Percentiles rank a stretch among this genome's conserved stretches.
Conservation (phyloP, 2,797 vertebrate species). For the Loriculus beryllinus region DNA sequence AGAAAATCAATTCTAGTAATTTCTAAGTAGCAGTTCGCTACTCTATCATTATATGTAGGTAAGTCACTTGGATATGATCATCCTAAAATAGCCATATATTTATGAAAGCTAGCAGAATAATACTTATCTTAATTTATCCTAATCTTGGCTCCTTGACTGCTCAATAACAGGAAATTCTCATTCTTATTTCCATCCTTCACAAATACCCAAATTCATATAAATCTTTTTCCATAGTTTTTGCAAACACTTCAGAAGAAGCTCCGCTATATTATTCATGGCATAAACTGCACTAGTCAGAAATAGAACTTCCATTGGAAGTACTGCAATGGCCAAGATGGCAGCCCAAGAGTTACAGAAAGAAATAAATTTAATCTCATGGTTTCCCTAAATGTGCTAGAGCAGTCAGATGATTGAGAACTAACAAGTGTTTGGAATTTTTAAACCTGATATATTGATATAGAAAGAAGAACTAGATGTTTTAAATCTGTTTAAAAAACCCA, state of each 20-base stretch:
- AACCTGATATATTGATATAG: not conserved
- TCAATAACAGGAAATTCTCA: not conserved
- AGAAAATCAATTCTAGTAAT: not conserved
- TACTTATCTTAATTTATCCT: not conserved
- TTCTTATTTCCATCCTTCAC: not conserved
- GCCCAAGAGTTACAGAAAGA: not conserved
- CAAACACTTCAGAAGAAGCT: not conserved
- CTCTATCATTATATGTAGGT: not conserved
- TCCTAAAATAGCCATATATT: not conserved
- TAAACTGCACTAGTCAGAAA: not conserved
- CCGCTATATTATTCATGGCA: not conserved
- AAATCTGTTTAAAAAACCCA: not conserved
- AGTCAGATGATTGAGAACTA: not conserved
- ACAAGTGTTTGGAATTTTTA: not conserved
- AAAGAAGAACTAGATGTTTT: not conserved
- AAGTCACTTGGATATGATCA: not conserved
- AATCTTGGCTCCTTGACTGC: not conserved
- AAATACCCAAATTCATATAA: not conserved
- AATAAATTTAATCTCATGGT: not conserved
- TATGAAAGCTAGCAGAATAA: not conserved
- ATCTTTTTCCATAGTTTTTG: not conserved
- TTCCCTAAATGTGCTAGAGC: not conserved
- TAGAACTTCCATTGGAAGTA: not conserved
- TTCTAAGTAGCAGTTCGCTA: not conserved
- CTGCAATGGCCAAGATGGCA: not conserved